phyloP scores from a whole-genome alignment of 2,888 invertebrate species.

The Cryptocephalus moraei region DNA sequence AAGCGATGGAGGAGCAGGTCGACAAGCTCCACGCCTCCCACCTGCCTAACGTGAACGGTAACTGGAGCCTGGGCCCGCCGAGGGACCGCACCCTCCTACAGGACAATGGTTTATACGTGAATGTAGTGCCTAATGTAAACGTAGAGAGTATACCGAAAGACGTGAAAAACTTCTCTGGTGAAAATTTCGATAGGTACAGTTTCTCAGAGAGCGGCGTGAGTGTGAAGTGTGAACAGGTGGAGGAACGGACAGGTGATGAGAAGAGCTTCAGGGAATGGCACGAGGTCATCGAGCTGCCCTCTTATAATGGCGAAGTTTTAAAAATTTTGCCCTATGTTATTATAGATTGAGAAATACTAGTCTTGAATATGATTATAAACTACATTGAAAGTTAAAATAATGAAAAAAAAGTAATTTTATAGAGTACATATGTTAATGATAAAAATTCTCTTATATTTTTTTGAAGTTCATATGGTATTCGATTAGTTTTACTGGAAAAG shows the following conservation, averaged over 20 bases:
- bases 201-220: constrained; percentile 30
- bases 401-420: background rate
- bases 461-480: background rate
- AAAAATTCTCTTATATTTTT: constrained; percentile 8
- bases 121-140: constrained; percentile 40
- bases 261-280: constrained; percentile 79
- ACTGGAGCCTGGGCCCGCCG: constrained; percentile 20
- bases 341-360: constrained; percentile 63
- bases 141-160: constrained; percentile 30
- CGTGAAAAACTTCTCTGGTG: constrained; percentile 27
- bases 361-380: constrained; percentile 10
- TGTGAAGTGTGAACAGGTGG: constrained; percentile 7
- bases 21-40: constrained; percentile 37
- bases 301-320: constrained; percentile 68
- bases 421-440: background rate
- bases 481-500: no score
- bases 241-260: constrained; percentile 19
- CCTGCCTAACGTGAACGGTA: constrained; percentile 33
- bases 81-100: constrained; percentile 14
- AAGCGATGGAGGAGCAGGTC: constrained; percentile 40
- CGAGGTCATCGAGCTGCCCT: constrained; percentile 65
- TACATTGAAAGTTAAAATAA: background rate
- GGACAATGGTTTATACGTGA: constrained; percentile 29
- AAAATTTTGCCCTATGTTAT: constrained; percentile 95
- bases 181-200: constrained; percentile 36